A percentile compares a stretch with the other conserved stretches of the same genome.
These are phyloP conservation scores for Calliopum simillimum DNA, from an alignment of 2,888 invertebrate genomes.

Conservation along the genomic window DNA sequence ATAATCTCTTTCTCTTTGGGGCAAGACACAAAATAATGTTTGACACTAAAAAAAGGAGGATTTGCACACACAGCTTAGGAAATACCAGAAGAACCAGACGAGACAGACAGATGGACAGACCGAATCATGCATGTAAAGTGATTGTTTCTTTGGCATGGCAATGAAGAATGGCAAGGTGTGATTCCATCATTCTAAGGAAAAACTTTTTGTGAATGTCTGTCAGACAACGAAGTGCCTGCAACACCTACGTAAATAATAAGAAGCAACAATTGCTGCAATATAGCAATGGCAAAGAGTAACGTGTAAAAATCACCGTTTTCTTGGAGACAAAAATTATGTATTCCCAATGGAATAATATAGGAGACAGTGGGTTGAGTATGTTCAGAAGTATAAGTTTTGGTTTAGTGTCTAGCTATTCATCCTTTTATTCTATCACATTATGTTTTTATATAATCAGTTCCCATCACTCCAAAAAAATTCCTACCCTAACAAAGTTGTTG, in stretches of 20 bases:
- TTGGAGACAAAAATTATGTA: conserved; percentile 17
- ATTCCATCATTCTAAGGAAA: conserved; percentile 33
- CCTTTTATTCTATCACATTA: too few species aligned
- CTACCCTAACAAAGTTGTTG: too few species aligned
- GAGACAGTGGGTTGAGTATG: too few species aligned
- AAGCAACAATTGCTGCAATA: background rate
- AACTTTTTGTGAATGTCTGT: background rate
- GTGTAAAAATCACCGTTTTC: conserved; percentile 2
- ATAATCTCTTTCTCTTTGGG: conserved; percentile 3
- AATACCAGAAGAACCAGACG: conserved; percentile 4
- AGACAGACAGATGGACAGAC: background rate
- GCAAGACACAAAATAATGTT: background rate
- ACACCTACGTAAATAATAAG: conserved; percentile 28
- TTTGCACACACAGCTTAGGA: background rate
- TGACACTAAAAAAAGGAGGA: background rate
- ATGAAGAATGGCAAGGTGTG: conserved; percentile 24
- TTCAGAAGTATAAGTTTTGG: too few species aligned
- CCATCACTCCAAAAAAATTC: too few species aligned
- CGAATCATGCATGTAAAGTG: background rate
- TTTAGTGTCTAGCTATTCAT: too few species aligned
- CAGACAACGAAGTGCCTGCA: background rate
- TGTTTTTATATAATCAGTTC: too few species aligned
- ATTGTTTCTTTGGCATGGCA: conserved; percentile 9
- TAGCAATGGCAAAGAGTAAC: background rate
- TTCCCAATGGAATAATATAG: conserved; percentile 15